Evolutionary conservation across 2,113 vertebrate genomes (phyloP).

Genomic region (Prochilodus magdalenae): DNA sequence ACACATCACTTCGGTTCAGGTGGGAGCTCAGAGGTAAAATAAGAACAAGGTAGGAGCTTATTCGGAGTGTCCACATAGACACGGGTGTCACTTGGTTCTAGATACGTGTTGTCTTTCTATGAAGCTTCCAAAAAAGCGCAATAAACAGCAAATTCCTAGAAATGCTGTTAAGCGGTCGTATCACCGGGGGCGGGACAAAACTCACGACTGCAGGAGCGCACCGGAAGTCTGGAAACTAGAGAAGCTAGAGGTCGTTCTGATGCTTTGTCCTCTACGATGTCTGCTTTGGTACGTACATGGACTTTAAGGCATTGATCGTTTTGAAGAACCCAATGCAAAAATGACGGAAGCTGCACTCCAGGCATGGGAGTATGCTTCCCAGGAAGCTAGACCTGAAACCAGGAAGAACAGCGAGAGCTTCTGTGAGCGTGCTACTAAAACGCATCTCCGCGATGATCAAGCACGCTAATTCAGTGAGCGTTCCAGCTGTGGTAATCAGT

Average conservation of each 20-base stretch:
- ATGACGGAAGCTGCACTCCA: constrained; percentile 2
- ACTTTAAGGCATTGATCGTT: constrained; percentile 79
- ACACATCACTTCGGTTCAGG: background rate
- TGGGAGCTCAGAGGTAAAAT: background rate
- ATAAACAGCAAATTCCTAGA: background rate
- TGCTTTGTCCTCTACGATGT: constrained; percentile 43
- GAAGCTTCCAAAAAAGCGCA: background rate
- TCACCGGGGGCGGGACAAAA: background rate
- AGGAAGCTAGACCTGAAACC: background rate
- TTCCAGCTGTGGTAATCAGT: constrained; percentile 20
- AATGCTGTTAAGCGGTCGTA: background rate
- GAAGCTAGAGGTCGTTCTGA: background rate
- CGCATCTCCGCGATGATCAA: constrained; percentile 63
- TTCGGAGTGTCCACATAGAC: background rate
- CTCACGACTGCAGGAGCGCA: background rate
- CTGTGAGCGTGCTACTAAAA: constrained; percentile 21
- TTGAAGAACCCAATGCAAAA: constrained; percentile 59
- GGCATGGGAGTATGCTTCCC: background rate
- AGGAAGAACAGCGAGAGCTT: background rate
- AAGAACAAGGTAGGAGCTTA: background rate
- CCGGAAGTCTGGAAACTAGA: constrained; percentile 24
- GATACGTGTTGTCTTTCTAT: background rate
- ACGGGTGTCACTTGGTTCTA: too few relatives aligned
- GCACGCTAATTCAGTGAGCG: constrained; percentile 61
- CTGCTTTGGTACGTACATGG: constrained; percentile 79